Evolutionary conservation across 1,140 invertebrate genomes (phyloP).

Genomic region (Antheraea mylitta): DNA sequence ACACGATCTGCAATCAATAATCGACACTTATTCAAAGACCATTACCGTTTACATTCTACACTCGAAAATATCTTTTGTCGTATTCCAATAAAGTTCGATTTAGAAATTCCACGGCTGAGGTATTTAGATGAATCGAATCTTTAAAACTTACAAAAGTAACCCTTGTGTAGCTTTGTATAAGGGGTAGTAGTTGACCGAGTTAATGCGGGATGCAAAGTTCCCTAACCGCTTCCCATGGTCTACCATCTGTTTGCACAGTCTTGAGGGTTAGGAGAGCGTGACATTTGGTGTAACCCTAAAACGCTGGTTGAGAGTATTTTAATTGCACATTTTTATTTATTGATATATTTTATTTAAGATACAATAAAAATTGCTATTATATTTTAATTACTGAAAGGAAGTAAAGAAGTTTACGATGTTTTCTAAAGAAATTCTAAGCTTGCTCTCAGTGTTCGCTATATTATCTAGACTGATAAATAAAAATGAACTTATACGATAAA

Average conservation of each 20-base stretch:
- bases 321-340: slow-evolving; percentile 29
- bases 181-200: background rate
- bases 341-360: slow-evolving; percentile 18
- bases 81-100: background rate
- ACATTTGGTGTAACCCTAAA: slow-evolving; percentile 42
- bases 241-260: slow-evolving; percentile 36
- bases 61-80: background rate
- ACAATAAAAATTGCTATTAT: background rate
- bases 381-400: too few species aligned
- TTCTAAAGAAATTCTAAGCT: background rate
- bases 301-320: slow-evolving; percentile 34
- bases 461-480: too few species aligned
- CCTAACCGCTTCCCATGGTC: slow-evolving; percentile 16
- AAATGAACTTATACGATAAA: too few species aligned
- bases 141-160: background rate
- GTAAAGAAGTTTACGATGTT: too few species aligned
- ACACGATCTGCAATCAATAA: slow-evolving; percentile 30
- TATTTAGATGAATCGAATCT: background rate
- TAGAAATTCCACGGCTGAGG: background rate
- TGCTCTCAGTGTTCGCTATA: too few species aligned
- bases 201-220: slow-evolving; percentile 2
- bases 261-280: slow-evolving; percentile 30
- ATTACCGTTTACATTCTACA: slow-evolving; percentile 5
- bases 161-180: background rate
- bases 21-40: slow-evolving; percentile 28